Evolutionary conservation across 2,797 vertebrate species (phyloP), one percentile per base, ranked within the genome.

Genomic region (Hippoglossus hippoglossus): DNA sequence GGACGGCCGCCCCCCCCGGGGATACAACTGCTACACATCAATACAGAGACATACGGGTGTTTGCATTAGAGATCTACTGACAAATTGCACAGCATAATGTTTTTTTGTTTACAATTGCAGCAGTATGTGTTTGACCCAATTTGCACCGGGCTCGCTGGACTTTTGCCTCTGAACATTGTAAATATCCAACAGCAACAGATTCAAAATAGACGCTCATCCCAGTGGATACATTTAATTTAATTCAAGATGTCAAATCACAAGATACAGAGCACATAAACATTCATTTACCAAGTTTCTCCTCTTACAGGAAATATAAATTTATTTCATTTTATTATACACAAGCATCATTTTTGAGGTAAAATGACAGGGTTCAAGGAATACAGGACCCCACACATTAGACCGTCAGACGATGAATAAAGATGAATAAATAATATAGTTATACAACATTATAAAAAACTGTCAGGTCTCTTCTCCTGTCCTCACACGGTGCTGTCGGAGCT

Each of bases 401-500:
- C 28, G 34, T 26, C 21, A 41, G 2, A 78, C 28, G 80, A 50
- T 34, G 28, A 74, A 66, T 19, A 39, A 16, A 69, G 65, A 1
- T 0, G 22, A 46, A 71, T 64, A 34, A 78, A 71, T 59, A 51
- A 46, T n/a, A 60, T 11, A 54, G 6, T 26, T 44, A 57, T 26
- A 34, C 5, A 61, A 25, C 15, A 34, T 1, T 0, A 34, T 21
- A 41, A 34, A 22, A 58, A 47, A 56, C 1, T 25, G 26, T 46
- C 22, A 57, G 36, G 2, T 4, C 49, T 24, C 2, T 26, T 55
- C 0, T 2, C 9, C 9, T 9, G 12, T 47, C 28, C 58, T 89
- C 73, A 91, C 25, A 67, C n/a, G 12, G 66, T 66, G 72, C 67
- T 87, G 46, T 86, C 79, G 2, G 73, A 39, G 52, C 69, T 72